phyloP scores from a whole-genome alignment of 1,140 invertebrate genomes.

The Sitophilus oryzae region DNA sequence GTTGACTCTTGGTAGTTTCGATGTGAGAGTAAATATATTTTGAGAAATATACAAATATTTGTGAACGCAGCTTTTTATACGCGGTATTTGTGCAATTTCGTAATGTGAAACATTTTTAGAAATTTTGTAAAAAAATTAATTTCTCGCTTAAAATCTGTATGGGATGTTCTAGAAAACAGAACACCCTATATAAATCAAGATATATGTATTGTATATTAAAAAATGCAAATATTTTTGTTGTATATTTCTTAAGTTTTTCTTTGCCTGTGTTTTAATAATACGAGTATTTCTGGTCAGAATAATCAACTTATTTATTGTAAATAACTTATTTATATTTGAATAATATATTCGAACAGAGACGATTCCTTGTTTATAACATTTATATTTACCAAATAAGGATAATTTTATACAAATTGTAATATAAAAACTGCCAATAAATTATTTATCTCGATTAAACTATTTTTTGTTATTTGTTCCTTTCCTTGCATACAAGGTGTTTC shows the following conservation, averaged over 20 bases:
- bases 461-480: background rate
- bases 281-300: slow-evolving; percentile 33
- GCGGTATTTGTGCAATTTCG: background rate
- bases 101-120: background rate
- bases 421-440: slow-evolving; percentile 33
- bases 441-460: slow-evolving; percentile 10
- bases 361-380: slow-evolving; percentile 32
- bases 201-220: slow-evolving; percentile 4
- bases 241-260: slow-evolving; percentile 21
- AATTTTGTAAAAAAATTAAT: too few species aligned
- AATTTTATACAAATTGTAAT: slow-evolving; percentile 31
- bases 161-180: too few species aligned
- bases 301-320: slow-evolving; percentile 26
- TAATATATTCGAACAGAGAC: slow-evolving; percentile 25
- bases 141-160: background rate
- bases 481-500: too few species aligned
- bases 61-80: background rate
- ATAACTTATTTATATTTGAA: slow-evolving; percentile 35
- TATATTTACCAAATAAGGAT: slow-evolving; percentile 29
- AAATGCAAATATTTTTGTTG: slow-evolving; percentile 5
- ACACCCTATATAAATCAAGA: background rate
- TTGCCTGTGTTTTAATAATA: slow-evolving; percentile 26
- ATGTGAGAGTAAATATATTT: slow-evolving; percentile 18
- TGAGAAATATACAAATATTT: slow-evolving; percentile 21
- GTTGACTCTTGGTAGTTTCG: slow-evolving; percentile 14